Conservation (phyloP, 2,797 vertebrate genomes). For the Tapirus indicus region DNA sequence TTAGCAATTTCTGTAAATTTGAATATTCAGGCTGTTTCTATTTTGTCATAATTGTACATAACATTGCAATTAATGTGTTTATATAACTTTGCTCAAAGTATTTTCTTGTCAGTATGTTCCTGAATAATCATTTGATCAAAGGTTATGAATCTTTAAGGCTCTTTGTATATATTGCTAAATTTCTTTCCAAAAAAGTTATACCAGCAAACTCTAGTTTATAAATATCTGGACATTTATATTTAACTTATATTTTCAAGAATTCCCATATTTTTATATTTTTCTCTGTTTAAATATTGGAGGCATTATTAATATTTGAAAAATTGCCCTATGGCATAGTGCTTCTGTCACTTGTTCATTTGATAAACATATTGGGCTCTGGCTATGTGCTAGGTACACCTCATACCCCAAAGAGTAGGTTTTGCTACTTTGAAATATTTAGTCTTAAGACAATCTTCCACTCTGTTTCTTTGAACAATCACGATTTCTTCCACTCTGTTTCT, state of each 20-base stretch:
- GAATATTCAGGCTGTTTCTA: neutral
- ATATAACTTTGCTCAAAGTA: neutral
- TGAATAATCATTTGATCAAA: neutral
- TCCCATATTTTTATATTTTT: constrained; percentile 28
- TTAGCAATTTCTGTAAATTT: neutral
- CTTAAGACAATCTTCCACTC: neutral
- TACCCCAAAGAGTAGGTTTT: neutral
- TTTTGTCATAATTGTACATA: neutral
- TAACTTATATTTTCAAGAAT: constrained; percentile 44
- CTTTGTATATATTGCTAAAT: constrained; percentile 5
- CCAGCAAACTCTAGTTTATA: neutral
- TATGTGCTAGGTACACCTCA: neutral
- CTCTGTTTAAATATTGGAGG: neutral
- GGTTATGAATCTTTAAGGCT: constrained; percentile 29
- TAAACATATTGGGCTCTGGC: neutral
- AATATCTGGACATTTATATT: constrained; percentile 52
- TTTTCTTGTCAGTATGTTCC: neutral
- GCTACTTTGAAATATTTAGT: constrained; percentile 6
- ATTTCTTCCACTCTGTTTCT: constrained; percentile 9
- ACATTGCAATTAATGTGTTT: neutral
- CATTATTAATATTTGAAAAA: constrained; percentile 14
- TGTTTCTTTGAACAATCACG: neutral
- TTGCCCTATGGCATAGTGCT: neutral
- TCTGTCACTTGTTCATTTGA: neutral
- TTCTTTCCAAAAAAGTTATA: constrained; percentile 55